Conservation (phyloP, 1,140 invertebrate species). For the Solenopsis fugax region DNA sequence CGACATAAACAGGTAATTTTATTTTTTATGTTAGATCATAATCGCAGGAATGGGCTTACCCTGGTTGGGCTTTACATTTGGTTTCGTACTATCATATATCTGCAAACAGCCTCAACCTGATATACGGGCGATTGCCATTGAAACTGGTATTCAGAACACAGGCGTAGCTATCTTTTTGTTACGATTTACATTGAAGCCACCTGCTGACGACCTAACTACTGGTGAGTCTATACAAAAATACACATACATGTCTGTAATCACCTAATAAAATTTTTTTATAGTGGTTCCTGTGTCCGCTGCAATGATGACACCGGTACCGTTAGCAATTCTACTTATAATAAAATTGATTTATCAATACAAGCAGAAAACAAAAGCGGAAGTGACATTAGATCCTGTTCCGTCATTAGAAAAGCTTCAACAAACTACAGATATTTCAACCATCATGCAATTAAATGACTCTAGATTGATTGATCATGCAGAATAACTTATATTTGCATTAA, state of each 20-base stretch:
- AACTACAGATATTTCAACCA: conserved; percentile 13
- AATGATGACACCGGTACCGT: conserved; percentile 97
- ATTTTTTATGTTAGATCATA: conserved; percentile 89
- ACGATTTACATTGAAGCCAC: conserved; percentile 90
- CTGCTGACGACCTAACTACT: conserved; percentile 93
- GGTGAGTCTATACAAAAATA: conserved; percentile 85
- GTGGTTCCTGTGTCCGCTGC: conserved; percentile 96
- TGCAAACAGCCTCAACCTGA: conserved; percentile 89
- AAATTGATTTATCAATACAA: conserved; percentile 78
- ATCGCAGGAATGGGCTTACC: conserved; percentile 94
- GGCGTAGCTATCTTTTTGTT: conserved; percentile 96
- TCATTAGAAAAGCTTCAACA: conserved; percentile 70
- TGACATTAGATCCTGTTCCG: not conserved
- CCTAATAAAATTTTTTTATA: conserved; percentile 72
- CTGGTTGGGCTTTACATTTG: conserved; percentile 94
- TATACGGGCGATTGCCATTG: conserved; percentile 94
- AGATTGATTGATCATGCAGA: not conserved
- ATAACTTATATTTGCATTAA: not conserved
- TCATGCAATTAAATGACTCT: not conserved
- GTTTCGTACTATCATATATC: conserved; percentile 88
- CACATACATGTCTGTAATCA: not conserved
- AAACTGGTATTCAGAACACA: conserved; percentile 98
- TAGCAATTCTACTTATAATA: conserved; percentile 88
- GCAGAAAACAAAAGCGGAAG: conserved; percentile 71
- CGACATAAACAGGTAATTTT: conserved; percentile 11